These are phyloP conservation scores for Dendroctonus ponderosae DNA, from an alignment of 1,140 invertebrate species.

Conservation along the genomic window DNA sequence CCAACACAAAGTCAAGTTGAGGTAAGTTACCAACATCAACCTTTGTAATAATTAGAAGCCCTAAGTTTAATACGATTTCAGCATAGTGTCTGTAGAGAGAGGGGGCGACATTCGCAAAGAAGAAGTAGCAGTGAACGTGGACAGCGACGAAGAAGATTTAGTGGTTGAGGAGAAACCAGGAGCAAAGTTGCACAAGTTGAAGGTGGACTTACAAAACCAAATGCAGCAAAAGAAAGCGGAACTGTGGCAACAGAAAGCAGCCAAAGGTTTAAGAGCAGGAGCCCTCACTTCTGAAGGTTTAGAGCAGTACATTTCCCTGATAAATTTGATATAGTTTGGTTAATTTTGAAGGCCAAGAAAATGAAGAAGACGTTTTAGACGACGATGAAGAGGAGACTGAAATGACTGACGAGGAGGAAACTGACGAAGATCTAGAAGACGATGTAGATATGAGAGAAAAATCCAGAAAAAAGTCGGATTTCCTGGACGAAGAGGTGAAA, in stretches of 20 bases:
- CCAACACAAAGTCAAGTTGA: conserved; percentile 52
- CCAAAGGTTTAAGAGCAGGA: conserved; percentile 40
- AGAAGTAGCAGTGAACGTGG: conserved; percentile 49
- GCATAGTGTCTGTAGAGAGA: conserved; percentile 47
- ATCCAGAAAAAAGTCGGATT: conserved; percentile 38
- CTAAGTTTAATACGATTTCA: conserved; percentile 26
- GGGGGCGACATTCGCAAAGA: conserved; percentile 52
- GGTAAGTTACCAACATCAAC: conserved; percentile 24
- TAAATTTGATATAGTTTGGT: conserved; percentile 1
- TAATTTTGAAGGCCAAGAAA: conserved; percentile 36
- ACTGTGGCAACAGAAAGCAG: conserved; percentile 62
- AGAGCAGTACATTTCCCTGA: neutral
- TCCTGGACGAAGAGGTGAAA: conserved; percentile 42
- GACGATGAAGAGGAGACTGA: conserved; percentile 51
- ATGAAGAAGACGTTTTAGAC: conserved; percentile 46
- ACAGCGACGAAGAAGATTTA: conserved; percentile 41
- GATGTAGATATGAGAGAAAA: conserved; percentile 38
- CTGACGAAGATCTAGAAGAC: conserved; percentile 42
- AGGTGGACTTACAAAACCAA: conserved; percentile 61
- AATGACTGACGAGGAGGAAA: conserved; percentile 45
- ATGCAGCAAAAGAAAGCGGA: conserved; percentile 62
- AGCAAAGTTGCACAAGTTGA: conserved; percentile 57
- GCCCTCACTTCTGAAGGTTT: neutral
- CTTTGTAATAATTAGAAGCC: neutral
- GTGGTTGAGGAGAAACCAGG: conserved; percentile 59